Evolutionary conservation across 2,113 vertebrate species (phyloP).

Genomic region (Rhabdornis inornatus): DNA sequence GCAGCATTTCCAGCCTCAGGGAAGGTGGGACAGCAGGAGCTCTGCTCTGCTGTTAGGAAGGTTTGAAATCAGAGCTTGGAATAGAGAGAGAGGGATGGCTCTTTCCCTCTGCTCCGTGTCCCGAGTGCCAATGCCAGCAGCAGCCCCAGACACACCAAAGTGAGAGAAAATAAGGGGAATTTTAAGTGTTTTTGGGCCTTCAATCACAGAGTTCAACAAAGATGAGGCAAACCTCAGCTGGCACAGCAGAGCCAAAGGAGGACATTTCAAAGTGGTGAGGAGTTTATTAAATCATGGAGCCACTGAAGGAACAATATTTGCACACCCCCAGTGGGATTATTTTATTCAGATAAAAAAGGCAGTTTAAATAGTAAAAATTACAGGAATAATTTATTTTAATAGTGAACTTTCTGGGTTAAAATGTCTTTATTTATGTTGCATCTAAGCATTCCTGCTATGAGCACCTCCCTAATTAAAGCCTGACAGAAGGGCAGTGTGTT

Average conservation of each 20-base stretch:
- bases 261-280: neutral
- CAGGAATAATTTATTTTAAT: neutral
- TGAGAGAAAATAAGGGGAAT: neutral
- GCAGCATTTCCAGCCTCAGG: neutral
- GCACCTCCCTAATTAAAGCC: neutral
- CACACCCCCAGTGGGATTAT: neutral
- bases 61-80: neutral
- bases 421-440: neutral
- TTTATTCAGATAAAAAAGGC: neutral
- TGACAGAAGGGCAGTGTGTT: neutral
- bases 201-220: neutral
- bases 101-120: too few relatives aligned
- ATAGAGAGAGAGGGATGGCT: neutral
- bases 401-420: neutral
- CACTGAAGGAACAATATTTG: neutral
- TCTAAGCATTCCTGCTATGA: neutral
- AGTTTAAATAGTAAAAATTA: neutral
- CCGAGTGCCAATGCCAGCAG: rapidly evolving
- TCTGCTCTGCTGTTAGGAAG: neutral
- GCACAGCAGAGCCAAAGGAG: neutral
- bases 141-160: rapidly evolving
- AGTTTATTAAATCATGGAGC: neutral
- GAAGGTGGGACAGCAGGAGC: neutral
- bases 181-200: neutral
- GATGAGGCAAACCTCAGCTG: neutral